These are phyloP conservation scores for Atractosteus spatula DNA, from an alignment of 2,113 vertebrate species.

Conservation along the genomic window DNA sequence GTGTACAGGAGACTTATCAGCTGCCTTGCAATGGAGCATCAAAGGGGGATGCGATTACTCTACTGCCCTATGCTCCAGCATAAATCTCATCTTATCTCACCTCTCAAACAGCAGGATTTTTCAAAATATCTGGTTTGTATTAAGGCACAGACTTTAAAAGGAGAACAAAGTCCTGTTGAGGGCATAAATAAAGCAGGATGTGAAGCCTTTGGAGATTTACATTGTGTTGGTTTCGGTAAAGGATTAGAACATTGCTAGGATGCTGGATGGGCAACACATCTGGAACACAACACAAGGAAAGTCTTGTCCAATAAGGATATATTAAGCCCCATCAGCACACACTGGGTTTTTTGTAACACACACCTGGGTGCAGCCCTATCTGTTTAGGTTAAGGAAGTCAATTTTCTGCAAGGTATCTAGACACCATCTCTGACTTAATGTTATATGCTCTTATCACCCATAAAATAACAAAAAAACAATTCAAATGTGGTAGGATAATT, in stretches of 20 bases:
- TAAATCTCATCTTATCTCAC: conserved; percentile 39
- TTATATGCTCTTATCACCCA: too few species aligned
- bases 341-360: conserved; percentile 6
- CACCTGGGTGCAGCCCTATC: neutral
- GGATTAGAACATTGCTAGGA: conserved; percentile 14
- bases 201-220: conserved; percentile 26
- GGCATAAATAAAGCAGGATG: conserved; percentile 30
- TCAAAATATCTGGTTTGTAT: conserved; percentile 39
- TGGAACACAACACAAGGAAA: neutral
- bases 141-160: conserved; percentile 26
- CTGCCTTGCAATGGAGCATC: conserved; percentile 11
- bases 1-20: neutral
- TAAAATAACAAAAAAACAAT: too few species aligned
- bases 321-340: conserved; percentile 15
- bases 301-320: neutral
- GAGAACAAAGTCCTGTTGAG: conserved; percentile 32
- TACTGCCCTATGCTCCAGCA: conserved; percentile 15
- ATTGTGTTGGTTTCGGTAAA: neutral
- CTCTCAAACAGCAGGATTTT: conserved; percentile 28
- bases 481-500: too few species aligned
- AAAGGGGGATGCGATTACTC: conserved; percentile 25
- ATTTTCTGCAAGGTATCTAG: conserved; percentile 4
- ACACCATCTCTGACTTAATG: neutral
- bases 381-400: neutral
- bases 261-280: neutral